phyloP scores from a whole-genome alignment of 1,140 invertebrate genomes.

The Schmidtea mediterranea region DNA sequence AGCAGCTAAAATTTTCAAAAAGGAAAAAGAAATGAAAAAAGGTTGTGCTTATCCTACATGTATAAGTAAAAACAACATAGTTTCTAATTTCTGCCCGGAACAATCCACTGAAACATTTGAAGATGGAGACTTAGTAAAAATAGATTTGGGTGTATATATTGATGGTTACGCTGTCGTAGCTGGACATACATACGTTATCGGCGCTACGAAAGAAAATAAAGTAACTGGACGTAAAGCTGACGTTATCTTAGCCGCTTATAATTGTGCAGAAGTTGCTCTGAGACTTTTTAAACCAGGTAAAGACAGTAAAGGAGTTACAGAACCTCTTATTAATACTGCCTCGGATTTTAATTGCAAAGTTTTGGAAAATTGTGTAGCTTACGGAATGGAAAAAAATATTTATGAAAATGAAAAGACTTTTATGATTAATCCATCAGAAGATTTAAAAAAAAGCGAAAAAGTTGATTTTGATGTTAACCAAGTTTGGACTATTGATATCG shows the following conservation, averaged over 20 bases:
- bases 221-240: conserved; percentile 62
- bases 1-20: conserved; percentile 83
- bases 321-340: conserved; percentile 67
- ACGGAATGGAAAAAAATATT: conserved; percentile 48
- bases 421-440: conserved; percentile 85
- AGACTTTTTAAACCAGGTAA: conserved; percentile 64
- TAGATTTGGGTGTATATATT: conserved; percentile 86
- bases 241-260: conserved; percentile 71
- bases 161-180: conserved; percentile 96
- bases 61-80: conserved; percentile 90
- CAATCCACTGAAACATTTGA: conserved; percentile 59
- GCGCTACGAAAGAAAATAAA: conserved; percentile 35
- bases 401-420: conserved; percentile 97
- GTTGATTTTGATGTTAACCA: conserved; percentile 79
- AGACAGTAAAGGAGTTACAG: conserved; percentile 51
- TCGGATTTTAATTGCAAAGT: conserved; percentile 79
- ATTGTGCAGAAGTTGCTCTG: conserved; percentile 70
- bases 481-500: conserved; percentile 90
- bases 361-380: conserved; percentile 85
- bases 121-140: conserved; percentile 81
- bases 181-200: conserved; percentile 74
- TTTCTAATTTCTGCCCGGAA: conserved; percentile 88
- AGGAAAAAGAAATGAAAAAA: conserved; percentile 88
- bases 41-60: conserved; percentile 95
- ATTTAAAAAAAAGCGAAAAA: conserved; percentile 71